These are phyloP conservation scores for Bibio marci DNA, from an alignment of 2,888 invertebrate species.

Conservation along the genomic window DNA sequence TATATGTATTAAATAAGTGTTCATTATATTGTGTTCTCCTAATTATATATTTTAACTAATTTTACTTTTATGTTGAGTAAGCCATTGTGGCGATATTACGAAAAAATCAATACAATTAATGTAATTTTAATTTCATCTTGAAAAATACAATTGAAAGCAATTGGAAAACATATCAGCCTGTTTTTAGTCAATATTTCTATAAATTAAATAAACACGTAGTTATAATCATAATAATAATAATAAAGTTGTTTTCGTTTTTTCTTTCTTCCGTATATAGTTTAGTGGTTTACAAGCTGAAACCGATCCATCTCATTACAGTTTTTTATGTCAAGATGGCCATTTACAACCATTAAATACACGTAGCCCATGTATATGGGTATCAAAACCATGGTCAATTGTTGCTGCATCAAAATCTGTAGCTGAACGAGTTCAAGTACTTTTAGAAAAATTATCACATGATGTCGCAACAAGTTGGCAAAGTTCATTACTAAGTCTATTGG, in stretches of 20 bases:
- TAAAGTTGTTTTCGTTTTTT: not conserved
- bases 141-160: too few relatives aligned
- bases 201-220: too few relatives aligned
- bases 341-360: slow-evolving; percentile 37
- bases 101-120: too few relatives aligned
- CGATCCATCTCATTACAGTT: slow-evolving; percentile 39
- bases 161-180: too few relatives aligned
- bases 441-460: slow-evolving; percentile 28
- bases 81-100: too few relatives aligned
- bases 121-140: too few relatives aligned
- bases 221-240: not conserved
- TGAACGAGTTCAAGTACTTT: slow-evolving; percentile 32
- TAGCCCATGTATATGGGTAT: slow-evolving; percentile 59
- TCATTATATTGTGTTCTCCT: too few relatives aligned
- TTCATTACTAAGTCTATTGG: slow-evolving; percentile 41
- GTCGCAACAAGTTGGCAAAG: slow-evolving; percentile 34
- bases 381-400: slow-evolving; percentile 61
- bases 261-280: slow-evolving; percentile 18
- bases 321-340: slow-evolving; percentile 60
- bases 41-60: too few relatives aligned
- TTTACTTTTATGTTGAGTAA: too few relatives aligned
- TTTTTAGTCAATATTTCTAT: too few relatives aligned
- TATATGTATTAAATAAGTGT: too few relatives aligned
- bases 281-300: slow-evolving; percentile 24
- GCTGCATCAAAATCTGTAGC: slow-evolving; percentile 37